A percentile compares a stretch with the other conserved stretches of the same genome.
These are phyloP conservation scores for Andinoacara biseriatus DNA, from an alignment of 2,113 vertebrate species.

Conservation along the genomic window DNA sequence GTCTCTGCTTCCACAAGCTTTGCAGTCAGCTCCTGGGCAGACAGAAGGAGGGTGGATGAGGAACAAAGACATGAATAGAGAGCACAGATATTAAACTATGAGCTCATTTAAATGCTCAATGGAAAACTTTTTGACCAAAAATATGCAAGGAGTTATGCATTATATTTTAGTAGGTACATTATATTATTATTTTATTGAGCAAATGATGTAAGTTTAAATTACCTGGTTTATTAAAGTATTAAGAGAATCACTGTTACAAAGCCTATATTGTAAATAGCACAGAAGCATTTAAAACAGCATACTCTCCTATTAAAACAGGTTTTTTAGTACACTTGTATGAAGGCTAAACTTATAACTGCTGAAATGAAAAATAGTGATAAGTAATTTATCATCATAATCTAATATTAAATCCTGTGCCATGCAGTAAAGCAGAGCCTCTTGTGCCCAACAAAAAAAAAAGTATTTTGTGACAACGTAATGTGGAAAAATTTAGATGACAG, in stretches of 20 bases:
- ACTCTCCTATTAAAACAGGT: neutral
- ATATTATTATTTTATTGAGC: no score
- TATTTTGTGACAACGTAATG: neutral
- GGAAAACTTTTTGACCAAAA: neutral
- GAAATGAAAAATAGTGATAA: neutral
- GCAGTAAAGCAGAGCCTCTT: neutral
- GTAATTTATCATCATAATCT: neutral
- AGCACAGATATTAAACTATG: neutral
- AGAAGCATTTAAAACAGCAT: neutral
- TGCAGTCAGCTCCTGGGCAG: slow-evolving; percentile 82
- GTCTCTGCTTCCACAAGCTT: slow-evolving; percentile 82
- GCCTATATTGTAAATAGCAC: neutral
- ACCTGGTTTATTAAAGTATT: neutral
- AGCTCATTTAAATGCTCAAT: neutral
- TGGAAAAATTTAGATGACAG: neutral
- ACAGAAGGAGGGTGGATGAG: slow-evolving; percentile 23
- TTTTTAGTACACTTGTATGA: neutral
- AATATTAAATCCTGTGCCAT: neutral
- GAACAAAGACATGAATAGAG: neutral
- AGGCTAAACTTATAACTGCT: neutral
- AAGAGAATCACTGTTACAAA: neutral
- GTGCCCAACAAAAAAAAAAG: neutral
- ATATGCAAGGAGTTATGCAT: no score
- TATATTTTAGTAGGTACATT: no score
- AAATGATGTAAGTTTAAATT: neutral